Base-by-base conservation (phyloP, 2,113 vertebrate species). In the Elanus axillaris region DNA sequence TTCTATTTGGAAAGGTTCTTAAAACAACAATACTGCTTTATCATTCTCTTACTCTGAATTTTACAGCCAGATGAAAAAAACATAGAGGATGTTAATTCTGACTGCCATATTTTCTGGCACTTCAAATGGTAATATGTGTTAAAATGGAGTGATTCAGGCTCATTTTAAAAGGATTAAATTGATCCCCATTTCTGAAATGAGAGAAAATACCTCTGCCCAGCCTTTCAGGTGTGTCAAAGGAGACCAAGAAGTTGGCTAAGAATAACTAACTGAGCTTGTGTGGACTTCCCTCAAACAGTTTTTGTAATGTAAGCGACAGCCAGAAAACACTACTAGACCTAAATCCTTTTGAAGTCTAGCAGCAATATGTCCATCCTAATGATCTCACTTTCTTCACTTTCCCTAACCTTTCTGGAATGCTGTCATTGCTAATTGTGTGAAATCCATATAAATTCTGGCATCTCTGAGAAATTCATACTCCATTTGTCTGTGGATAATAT, bases 1-100 rank as follows among this genome's bases (percentile, higher is more conserved):
- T 52, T 42, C 2, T 67, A 12, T 43, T 63, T 63, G 5, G 16
- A 82, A 86, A 74, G 1, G 6, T 52, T 62, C 14, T 60, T 62
- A 34, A 48, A 60, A 36, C 8, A 71, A 18, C 15, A 22, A 22
- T 53, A 42, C 1, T 38, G 4, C 5, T 91, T 81, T 76, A 34
- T 26, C 3, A 9, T 52, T 82, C 7, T 63, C 7, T 29, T 62
- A 2, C 10, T 62, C 3, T 62, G 31, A 69, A 40, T 47, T 90
- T 60, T 75, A 32, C 23, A 50, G 32, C 26, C 22, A 60, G 11
- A 42, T 29, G 43, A 82, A 13, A 60, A 78, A 72, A 83, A 29
- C 7, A n/a, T 1, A 68, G 3, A 11, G 4, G 29, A 29, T 1
- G 0, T 42, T 90, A 58, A 69, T 86, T 73, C 26, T 67, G 56